Conservation (phyloP, 2,888 invertebrate genomes). For the Pherbina coryleti region DNA sequence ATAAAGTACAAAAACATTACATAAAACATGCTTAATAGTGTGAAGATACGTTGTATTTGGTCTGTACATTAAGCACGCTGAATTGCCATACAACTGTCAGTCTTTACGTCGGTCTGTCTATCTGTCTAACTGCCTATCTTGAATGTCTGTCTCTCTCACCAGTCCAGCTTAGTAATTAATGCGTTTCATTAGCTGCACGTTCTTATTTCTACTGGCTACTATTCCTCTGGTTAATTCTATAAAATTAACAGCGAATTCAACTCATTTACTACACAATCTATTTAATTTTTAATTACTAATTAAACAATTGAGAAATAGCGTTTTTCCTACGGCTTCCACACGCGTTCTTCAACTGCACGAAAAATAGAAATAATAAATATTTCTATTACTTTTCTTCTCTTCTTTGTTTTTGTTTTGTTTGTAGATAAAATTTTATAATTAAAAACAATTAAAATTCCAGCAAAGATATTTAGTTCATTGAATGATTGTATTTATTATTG, state of each 20-base stretch:
- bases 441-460: slow-evolving; percentile 37
- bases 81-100: not conserved
- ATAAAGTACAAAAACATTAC: not conserved
- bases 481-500: not conserved
- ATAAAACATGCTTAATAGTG: slow-evolving; percentile 8
- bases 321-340: slow-evolving; percentile 7
- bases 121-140: not conserved
- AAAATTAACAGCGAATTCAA: slow-evolving; percentile 39
- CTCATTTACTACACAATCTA: slow-evolving; percentile 26
- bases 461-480: slow-evolving; percentile 27
- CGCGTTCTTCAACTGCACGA: not conserved
- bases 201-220: not conserved
- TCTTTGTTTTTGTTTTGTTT: slow-evolving; percentile 8
- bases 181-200: slow-evolving; percentile 20
- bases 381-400: not conserved
- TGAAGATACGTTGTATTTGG: not conserved
- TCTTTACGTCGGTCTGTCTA: not conserved
- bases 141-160: not conserved
- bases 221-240: slow-evolving; percentile 2
- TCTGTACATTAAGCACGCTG: not conserved
- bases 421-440: slow-evolving; percentile 26
- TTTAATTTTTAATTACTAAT: slow-evolving; percentile 42
- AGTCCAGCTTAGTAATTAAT: not conserved
- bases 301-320: slow-evolving; percentile 39
- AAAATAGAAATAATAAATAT: not conserved